Evolutionary conservation across 2,113 vertebrate genomes (phyloP).

Genomic region (Daubentonia madagascariensis): DNA sequence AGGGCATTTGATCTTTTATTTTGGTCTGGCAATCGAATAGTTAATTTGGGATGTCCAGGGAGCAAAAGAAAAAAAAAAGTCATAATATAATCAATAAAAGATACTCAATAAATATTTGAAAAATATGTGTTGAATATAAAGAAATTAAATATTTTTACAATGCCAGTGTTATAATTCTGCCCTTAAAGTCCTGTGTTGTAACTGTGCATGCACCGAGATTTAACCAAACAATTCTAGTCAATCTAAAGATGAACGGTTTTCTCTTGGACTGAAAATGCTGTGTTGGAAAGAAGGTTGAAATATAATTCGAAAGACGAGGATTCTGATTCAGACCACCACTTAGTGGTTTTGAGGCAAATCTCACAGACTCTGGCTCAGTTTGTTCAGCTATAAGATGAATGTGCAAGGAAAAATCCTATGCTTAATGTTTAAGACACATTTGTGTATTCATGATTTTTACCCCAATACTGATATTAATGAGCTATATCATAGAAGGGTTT

Average conservation of each 20-base stretch:
- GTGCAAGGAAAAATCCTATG: neutral
- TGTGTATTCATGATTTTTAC: neutral
- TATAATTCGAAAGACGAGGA: neutral
- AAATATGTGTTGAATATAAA: slow-evolving; percentile 2
- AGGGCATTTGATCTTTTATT: slow-evolving; percentile 18
- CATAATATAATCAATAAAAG: neutral
- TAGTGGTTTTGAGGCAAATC: slow-evolving; percentile 2
- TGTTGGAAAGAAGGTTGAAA: neutral
- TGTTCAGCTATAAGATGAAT: neutral
- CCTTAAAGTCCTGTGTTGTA: neutral
- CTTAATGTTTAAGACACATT: neutral
- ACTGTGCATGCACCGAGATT: neutral
- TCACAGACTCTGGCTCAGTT: neutral
- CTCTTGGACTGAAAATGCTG: neutral
- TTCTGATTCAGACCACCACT: neutral
- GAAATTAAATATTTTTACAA: slow-evolving; percentile 15
- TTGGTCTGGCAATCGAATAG: neutral
- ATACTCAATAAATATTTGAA: neutral
- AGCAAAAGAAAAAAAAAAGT: neutral
- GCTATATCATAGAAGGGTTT: neutral
- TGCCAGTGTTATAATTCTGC: neutral
- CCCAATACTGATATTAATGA: neutral
- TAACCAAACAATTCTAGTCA: neutral
- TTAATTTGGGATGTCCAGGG: neutral
- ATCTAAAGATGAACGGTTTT: neutral